Evolutionary conservation across 2,888 invertebrate genomes (phyloP).

Genomic region (Pterostichus niger): DNA sequence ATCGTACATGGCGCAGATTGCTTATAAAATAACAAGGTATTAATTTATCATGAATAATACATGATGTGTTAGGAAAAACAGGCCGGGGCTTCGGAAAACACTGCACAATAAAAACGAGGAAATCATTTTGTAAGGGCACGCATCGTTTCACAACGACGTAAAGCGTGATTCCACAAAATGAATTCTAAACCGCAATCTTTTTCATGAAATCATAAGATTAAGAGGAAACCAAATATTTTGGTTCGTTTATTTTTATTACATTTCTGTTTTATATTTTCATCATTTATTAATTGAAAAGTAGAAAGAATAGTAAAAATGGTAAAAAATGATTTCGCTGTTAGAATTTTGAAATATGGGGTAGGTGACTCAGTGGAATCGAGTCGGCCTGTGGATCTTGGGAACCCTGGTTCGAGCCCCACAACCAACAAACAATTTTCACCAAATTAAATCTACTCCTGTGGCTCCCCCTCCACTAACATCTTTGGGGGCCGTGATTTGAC

Average conservation of each 20-base stretch:
- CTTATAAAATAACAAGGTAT: constrained; percentile 43
- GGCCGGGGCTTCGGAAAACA: constrained; percentile 26
- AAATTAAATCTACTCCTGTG: too few species aligned
- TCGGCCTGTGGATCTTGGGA: too few species aligned
- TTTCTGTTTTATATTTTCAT: not conserved
- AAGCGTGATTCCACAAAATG: constrained; percentile 10
- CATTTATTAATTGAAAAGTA: too few species aligned
- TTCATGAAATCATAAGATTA: not conserved
- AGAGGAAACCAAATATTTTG: constrained; percentile 16
- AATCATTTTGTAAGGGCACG: constrained; percentile 50
- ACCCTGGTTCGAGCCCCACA: too few species aligned
- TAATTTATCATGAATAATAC: constrained; percentile 51
- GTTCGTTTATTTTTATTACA: constrained; percentile 17
- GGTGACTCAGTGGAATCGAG: too few species aligned
- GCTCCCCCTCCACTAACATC: too few species aligned
- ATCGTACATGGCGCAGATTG: constrained; percentile 6
- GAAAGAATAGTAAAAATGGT: too few species aligned
- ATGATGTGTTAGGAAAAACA: constrained; percentile 34
- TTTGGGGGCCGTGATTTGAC: too few species aligned
- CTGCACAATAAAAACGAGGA: constrained; percentile 34
- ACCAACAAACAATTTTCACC: too few species aligned
- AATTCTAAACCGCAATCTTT: constrained; percentile 6
- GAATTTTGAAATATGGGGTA: too few species aligned
- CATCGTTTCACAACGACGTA: constrained; percentile 9
- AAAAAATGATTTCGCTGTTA: too few species aligned